Evolutionary conservation across 2,888 invertebrate species (phyloP).

Genomic region (Epinotia brunnichana): DNA sequence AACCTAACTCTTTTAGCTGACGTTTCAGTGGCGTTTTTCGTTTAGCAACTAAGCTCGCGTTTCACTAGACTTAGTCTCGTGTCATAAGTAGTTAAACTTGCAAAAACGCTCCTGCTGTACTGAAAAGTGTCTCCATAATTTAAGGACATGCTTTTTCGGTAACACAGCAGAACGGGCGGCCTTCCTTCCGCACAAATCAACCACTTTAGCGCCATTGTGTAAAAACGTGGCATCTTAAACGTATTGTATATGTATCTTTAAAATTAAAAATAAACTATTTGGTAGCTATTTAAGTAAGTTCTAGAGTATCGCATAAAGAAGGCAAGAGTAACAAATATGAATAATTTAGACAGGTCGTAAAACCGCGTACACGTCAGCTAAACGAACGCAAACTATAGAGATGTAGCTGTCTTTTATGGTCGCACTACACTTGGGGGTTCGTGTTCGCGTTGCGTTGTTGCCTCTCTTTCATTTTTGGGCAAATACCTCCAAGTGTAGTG

Average conservation of each 20-base stretch:
- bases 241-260: conserved; percentile 76
- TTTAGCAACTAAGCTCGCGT: conserved; percentile 19
- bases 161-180: conserved; percentile 50
- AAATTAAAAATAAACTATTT: conserved; percentile 67
- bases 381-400: background rate
- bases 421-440: too few species aligned
- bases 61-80: conserved; percentile 27
- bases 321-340: conserved; percentile 60
- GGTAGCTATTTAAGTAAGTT: conserved; percentile 77
- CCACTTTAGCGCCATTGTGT: conserved; percentile 63
- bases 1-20: conserved; percentile 19
- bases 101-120: conserved; percentile 20
- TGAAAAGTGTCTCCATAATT: conserved; percentile 32
- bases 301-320: conserved; percentile 65
- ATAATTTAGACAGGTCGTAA: conserved; percentile 61
- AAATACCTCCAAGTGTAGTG: too few species aligned
- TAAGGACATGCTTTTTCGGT: conserved; percentile 46
- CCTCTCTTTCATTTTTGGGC: too few species aligned
- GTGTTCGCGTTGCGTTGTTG: too few species aligned
- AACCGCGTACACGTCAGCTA: background rate
- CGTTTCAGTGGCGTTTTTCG: conserved; percentile 26
- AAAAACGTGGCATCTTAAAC: conserved; percentile 72
- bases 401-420: too few species aligned
- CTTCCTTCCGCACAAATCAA: conserved; percentile 49
- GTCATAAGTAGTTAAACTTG: conserved; percentile 24